Percentiles rank a stretch among this genome's conserved stretches.
These are phyloP conservation scores for Lineus longissimus DNA, from an alignment of 1,140 invertebrate species.

Conservation along the genomic window DNA sequence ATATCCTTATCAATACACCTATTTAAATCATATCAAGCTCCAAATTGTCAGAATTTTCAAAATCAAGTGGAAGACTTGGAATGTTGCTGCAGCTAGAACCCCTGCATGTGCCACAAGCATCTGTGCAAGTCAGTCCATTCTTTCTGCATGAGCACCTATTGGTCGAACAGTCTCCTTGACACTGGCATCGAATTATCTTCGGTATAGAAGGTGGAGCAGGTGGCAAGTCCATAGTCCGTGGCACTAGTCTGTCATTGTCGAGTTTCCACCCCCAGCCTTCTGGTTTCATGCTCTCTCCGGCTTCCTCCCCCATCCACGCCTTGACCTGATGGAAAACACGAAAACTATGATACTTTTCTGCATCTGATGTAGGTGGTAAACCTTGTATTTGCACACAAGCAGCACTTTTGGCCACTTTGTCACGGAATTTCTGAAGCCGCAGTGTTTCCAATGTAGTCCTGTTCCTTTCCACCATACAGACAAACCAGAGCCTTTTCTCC, in stretches of 20 bases:
- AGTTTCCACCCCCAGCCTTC: not conserved
- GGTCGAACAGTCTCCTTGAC: slow-evolving; percentile 12
- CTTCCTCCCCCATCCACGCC: not conserved
- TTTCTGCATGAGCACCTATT: slow-evolving; percentile 15
- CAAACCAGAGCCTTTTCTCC: not conserved
- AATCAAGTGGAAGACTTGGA: no score
- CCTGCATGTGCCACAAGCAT: slow-evolving; percentile 14
- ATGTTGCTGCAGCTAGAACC: slow-evolving; percentile 17
- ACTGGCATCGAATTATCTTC: slow-evolving; percentile 11
- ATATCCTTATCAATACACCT: no score
- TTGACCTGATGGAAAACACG: slow-evolving; percentile 13
- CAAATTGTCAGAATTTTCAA: no score
- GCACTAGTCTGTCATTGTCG: not conserved
- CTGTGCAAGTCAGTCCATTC: slow-evolving; percentile 15
- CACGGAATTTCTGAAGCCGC: not conserved
- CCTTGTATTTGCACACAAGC: not conserved
- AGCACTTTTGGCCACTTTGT: slow-evolving; percentile 2
- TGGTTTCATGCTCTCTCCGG: not conserved
- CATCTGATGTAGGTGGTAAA: slow-evolving; percentile 11
- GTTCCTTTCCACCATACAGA: not conserved
- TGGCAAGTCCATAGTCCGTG: not conserved
- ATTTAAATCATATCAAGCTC: no score
- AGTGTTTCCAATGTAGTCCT: not conserved
- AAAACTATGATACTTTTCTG: slow-evolving; percentile 10
- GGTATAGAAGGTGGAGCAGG: slow-evolving; percentile 15